Base-by-base conservation (phyloP, 2,888 invertebrate species). In the Ectemnius cavifrons region DNA sequence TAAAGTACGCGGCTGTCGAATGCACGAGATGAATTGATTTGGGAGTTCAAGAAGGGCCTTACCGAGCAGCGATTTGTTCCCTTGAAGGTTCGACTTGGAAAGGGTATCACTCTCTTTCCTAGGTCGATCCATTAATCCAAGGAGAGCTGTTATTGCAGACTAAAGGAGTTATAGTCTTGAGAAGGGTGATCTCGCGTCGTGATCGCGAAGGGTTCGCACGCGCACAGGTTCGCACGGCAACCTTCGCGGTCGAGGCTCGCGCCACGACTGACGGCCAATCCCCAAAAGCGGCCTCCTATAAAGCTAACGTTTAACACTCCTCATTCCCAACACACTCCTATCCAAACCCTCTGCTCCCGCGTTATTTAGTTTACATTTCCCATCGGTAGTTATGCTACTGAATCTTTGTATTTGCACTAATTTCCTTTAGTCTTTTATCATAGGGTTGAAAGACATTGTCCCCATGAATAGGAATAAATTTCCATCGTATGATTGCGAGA, bases 231-330 rank as follows among this genome's bases (percentile, higher is more conserved):
- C 37, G 37, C 60, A 49, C n/a, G 59, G 57, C 75, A 75, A 85
- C 83, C 81, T 83, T 76, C 84, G 77, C 82, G 85, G 78, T 78
- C 81, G 85, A 84, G 76, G 78, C 79, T 83, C 85, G 84, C 85
- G 81, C 79, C 81, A 70, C 88, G 85, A 88, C 88, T 88, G 88
- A 81, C 86, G 73, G 63, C 67, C 47, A 71, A 70, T 67, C 77
- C 64, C 60, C 57, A 46, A 69, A 67, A 28, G 70, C 78, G 60
- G 64, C 59, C 73, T 69, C 62, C 68, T 66, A 62, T 68, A 81
- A 23, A 59, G 67, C 58, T 52, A 46, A 47, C 71, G 67, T 74
- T 82, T 73, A 83, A 52, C 52, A 14, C 4, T 52, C n/a, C n/a
- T 52, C 1, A 52, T 52, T 52, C 8, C 8, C 11, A 37, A 23